Evolutionary conservation across 2,113 vertebrate species (phyloP), one percentile per base, ranked within the genome.

Genomic region (Elachura formosa): DNA sequence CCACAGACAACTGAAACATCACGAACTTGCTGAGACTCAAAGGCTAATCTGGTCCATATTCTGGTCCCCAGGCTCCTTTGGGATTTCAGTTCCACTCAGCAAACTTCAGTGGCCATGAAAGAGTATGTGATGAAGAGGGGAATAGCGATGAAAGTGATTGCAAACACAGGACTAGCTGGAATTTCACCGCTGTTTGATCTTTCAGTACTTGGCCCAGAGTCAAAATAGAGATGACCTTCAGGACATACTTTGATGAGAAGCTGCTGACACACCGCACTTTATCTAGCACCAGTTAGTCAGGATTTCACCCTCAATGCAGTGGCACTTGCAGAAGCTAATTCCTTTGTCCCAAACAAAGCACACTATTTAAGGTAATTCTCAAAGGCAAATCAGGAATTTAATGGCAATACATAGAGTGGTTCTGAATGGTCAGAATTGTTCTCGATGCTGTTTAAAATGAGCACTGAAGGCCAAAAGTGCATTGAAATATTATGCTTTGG

Each of bases 11-110:
- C 17, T 2, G 40, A 75, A 68, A 68, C 10, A 23, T 10, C 29
- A 31, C 5, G 58, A 69, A 28, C 3, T 31, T 45, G 24, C 10
- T 51, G 38, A 52, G 56, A 16, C 40, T 45, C 25, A 40, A 40
- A 75, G 8, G 5, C 0, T 0, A 79, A 62, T 43, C 34, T 82
- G 48, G 43, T 19, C 24, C n/a, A 46, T 31, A 19, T 17, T 85
- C 87, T 76, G 52, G 82, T 49, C 64, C 84, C 55, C 45, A 48
- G 40, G 46, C 22, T 89, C 71, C 91, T 96, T 90, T 67, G 14
- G 51, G 45, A 73, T 81, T 92, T 91, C 89, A 28, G 61, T 89
- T 95, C 51, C 43, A 2, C 62, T 90, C 51, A 90, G 74, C 62
- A 91, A 85, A 94, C 68, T 84, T 74, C 22, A 21, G 15, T 45